Conservation (phyloP, 2,113 vertebrate species). For the Apeltes quadracus region DNA sequence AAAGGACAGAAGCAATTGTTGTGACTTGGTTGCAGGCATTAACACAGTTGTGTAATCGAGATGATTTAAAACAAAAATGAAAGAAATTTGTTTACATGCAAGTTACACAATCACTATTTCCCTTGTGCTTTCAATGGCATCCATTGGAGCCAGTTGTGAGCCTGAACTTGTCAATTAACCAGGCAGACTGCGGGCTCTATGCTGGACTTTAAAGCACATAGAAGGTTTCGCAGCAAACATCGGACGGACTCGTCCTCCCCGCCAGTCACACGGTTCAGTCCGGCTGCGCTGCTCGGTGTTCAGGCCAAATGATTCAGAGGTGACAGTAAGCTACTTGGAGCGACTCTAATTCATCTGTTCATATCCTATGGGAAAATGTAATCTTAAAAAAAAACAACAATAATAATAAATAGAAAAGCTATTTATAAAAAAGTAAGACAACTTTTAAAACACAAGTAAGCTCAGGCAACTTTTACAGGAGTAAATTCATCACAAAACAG, state of each 20-base stretch:
- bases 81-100: conserved; percentile 22
- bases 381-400: background rate
- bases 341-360: background rate
- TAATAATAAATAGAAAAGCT: background rate
- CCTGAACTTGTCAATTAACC: conserved; percentile 38
- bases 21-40: background rate
- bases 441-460: background rate
- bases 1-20: conserved; percentile 9
- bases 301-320: conserved; percentile 20
- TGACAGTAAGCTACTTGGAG: conserved; percentile 17
- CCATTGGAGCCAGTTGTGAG: conserved; percentile 35
- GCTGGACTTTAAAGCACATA: conserved; percentile 26
- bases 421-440: background rate
- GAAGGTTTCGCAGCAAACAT: conserved; percentile 49
- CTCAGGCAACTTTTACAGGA: conserved; percentile 42
- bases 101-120: conserved; percentile 25
- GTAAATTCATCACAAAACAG: background rate
- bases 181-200: conserved; percentile 6
- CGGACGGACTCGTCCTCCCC: conserved; percentile 48
- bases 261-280: conserved; percentile 43
- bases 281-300: conserved; percentile 19
- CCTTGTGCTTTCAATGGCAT: conserved; percentile 14
- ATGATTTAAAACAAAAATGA: conserved; percentile 3
- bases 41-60: background rate
- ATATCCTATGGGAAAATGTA: background rate